A percentile compares a stretch with the other conserved stretches of the same genome.
These are phyloP conservation scores for Temnothorax nylanderi DNA, from an alignment of 1,140 invertebrate species.

Conservation along the genomic window DNA sequence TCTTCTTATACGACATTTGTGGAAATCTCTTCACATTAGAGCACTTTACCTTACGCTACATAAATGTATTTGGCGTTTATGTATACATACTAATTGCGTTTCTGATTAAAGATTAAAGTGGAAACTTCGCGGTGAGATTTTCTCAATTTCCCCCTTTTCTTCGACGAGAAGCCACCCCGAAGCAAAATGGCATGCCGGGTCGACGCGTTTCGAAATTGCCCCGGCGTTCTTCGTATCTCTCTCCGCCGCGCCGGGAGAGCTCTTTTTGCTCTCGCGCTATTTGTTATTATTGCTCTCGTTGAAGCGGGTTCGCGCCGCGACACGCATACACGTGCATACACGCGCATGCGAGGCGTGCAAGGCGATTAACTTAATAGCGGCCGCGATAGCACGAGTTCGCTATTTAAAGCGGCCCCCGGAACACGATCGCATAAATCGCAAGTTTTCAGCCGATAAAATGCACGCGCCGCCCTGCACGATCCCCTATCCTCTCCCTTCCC, in stretches of 20 bases:
- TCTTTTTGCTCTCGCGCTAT: not conserved
- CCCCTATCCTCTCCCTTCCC: too few relatives aligned
- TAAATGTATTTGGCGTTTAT: not conserved
- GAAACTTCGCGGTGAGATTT: conserved; percentile 20
- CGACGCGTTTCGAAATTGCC: conserved; percentile 32
- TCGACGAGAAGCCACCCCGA: not conserved
- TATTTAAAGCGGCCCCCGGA: conserved; percentile 67
- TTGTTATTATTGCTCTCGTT: conserved; percentile 48
- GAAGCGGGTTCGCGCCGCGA: conserved; percentile 27
- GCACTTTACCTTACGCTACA: not conserved
- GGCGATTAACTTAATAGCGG: conserved; percentile 71
- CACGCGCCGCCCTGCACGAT: conserved; percentile 53
- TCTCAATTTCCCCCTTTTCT: conserved; percentile 7
- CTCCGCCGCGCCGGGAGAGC: not conserved
- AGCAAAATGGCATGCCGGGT: conserved; percentile 7
- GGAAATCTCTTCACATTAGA: not conserved
- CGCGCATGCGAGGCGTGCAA: conserved; percentile 57
- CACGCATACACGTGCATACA: conserved; percentile 59
- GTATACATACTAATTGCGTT: not conserved
- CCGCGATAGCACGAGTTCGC: conserved; percentile 57
- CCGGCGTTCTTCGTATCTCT: not conserved
- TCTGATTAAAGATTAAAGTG: conserved; percentile 23
- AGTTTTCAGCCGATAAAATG: conserved; percentile 65
- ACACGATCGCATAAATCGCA: conserved; percentile 63
- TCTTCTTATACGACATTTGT: not conserved